Conservation (phyloP, 2,888 invertebrate genomes). For the Nephrocerus scutellatus region DNA sequence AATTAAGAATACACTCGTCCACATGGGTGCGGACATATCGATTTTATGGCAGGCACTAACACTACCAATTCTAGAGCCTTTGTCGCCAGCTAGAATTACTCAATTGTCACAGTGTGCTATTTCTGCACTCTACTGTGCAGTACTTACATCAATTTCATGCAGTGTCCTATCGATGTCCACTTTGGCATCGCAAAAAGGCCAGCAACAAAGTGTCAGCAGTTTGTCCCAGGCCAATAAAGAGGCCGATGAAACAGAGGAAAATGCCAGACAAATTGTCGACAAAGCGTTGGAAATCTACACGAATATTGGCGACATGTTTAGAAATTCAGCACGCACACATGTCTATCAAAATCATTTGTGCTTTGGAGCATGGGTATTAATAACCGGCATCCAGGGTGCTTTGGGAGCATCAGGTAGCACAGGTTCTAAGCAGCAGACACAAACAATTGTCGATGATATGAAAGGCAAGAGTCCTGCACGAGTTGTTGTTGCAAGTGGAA, state of each 20-base stretch:
- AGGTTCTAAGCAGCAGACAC: conserved; percentile 38
- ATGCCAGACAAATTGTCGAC: conserved; percentile 77
- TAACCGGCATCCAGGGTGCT: conserved; percentile 80
- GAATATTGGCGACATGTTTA: conserved; percentile 71
- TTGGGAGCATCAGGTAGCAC: conserved; percentile 61
- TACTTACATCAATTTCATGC: conserved; percentile 61
- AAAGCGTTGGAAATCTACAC: conserved; percentile 82
- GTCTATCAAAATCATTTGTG: conserved; percentile 83
- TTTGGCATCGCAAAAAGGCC: conserved; percentile 54
- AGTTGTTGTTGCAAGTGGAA: conserved; percentile 43
- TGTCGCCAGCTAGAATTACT: conserved; percentile 74
- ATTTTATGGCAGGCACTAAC: conserved; percentile 72
- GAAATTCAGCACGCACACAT: conserved; percentile 77
- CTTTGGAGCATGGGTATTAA: conserved; percentile 80
- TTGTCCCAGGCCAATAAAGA: conserved; percentile 35
- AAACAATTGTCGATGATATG: conserved; percentile 24
- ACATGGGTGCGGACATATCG: conserved; percentile 77
- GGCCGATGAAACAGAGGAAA: conserved; percentile 73
- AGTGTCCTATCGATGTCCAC: conserved; percentile 56
- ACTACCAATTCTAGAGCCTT: conserved; percentile 79
- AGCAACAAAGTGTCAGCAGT: conserved; percentile 23
- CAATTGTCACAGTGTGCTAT: conserved; percentile 76
- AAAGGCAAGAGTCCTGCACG: conserved; percentile 42
- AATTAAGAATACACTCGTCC: conserved; percentile 62
- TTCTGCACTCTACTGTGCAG: conserved; percentile 75